These are phyloP conservation scores for Leuctra nigra DNA, from an alignment of 2,888 invertebrate genomes.

Conservation along the genomic window DNA sequence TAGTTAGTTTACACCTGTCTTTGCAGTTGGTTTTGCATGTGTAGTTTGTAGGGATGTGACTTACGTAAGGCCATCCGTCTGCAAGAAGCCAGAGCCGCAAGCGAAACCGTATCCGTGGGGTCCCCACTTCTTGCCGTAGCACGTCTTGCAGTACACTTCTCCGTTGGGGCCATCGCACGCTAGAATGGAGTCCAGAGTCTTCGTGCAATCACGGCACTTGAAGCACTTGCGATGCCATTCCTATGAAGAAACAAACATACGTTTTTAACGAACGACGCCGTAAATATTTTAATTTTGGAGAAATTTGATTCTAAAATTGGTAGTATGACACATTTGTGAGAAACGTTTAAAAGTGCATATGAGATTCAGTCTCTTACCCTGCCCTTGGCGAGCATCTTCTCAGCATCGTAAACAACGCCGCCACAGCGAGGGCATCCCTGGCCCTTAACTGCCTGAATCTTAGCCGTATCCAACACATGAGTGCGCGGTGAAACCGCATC, in stretches of 20 bases:
- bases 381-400: conserved; percentile 86
- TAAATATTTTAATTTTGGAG: no score
- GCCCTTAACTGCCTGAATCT: conserved; percentile 73
- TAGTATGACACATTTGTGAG: no score
- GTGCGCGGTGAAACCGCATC: conserved; percentile 67
- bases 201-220: conserved; percentile 88
- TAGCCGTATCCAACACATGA: conserved; percentile 70
- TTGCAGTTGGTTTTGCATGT: no score
- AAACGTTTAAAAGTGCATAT: no score
- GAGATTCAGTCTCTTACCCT: no score
- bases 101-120: conserved; percentile 96
- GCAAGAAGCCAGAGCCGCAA: conserved; percentile 88
- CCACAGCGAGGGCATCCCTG: conserved; percentile 87
- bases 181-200: conserved; percentile 91
- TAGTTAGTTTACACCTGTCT: no score
- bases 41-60: no score
- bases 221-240: conserved; percentile 93
- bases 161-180: conserved; percentile 91
- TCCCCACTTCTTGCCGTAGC: conserved; percentile 97
- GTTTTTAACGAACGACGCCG: background rate
- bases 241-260: conserved; percentile 35
- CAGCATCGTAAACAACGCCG: conserved; percentile 88
- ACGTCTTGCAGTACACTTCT: conserved; percentile 93
- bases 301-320: no score
- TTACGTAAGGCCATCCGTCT: conserved; percentile 85